Evolutionary conservation across 2,888 invertebrate species (phyloP), one percentile per base, ranked within the genome.

Genomic region (Chymomyza caudatula): DNA sequence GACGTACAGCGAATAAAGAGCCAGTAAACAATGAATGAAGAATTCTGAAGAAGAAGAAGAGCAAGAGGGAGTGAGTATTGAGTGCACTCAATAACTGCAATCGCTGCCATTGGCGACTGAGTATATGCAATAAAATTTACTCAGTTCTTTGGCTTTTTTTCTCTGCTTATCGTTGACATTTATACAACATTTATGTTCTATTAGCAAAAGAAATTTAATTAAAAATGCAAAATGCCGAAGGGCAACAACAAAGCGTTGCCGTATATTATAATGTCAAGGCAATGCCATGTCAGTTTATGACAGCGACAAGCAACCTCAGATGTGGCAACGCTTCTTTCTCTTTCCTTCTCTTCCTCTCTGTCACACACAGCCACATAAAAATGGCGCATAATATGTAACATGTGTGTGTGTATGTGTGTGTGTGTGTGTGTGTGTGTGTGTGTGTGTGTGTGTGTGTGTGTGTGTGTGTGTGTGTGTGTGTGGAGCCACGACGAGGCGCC

Each of bases 241-340:
- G 6, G n/a, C n/a, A n/a, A n/a, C n/a, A n/a, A 25, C 23, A 43
- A 22, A 25, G 47, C 23, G 58, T 65, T 60, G 77, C 64, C 76
- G n/a, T n/a, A n/a, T n/a, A n/a, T n/a, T n/a, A n/a, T n/a, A 74
- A 67, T 69, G 74, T 76, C 69, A 76, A 70, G 78, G 63, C 76
- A 71, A 66, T 69, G 74, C 78, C 69, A 76, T 71, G 74, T 65
- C 76, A 84, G 78, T 78, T 84, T 80, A 83, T 80, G 76, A 72
- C 62, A 17, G 4, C 13, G 47, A 15, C 47, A 47, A 2, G 17
- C 47, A 47, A 44, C n/a, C 17, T n/a, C n/a, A 47, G 19, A 8
- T 47, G 47, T 47, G 19, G 29, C 29, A 37, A 37, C 29, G 11
- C 29, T n/a, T n/a, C n/a, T n/a, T n/a, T n/a, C n/a, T n/a, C n/a